phyloP scores from a whole-genome alignment of 1,140 invertebrate species.

The Condylostylus longicornis region DNA sequence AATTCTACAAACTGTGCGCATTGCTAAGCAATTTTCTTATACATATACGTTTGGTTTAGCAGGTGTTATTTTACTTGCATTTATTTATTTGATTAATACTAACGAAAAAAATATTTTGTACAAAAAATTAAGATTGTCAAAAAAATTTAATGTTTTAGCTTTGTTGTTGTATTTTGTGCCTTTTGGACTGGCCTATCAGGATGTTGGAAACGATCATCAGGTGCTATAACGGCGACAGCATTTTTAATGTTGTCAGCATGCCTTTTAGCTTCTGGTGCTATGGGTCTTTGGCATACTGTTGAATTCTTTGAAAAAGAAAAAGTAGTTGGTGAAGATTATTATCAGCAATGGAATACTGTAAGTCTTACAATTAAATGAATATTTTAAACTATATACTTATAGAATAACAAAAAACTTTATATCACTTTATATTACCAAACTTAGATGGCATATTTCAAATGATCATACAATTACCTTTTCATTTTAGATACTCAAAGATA shows the following conservation, averaged over 20 bases:
- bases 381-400: constrained; percentile 1
- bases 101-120: background rate
- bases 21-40: background rate
- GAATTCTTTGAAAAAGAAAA: constrained; percentile 92
- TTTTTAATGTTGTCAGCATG: constrained; percentile 78
- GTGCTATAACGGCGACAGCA: constrained; percentile 83
- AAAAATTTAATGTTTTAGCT: constrained; percentile 32
- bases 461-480: background rate
- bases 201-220: constrained; percentile 82
- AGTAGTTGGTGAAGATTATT: constrained; percentile 75
- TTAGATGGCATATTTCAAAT: background rate
- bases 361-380: no score
- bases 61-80: no score
- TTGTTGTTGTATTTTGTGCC: constrained; percentile 76
- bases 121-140: background rate
- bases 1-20: background rate
- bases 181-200: constrained; percentile 81
- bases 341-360: constrained; percentile 84
- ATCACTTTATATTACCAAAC: background rate
- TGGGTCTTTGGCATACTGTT: constrained; percentile 90
- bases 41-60: background rate
- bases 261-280: constrained; percentile 72
- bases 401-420: background rate
- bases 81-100: no score
- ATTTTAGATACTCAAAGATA: constrained; percentile 68